phyloP scores from a whole-genome alignment of 2,888 invertebrate species.

The Disparrhopalites patrizii region DNA sequence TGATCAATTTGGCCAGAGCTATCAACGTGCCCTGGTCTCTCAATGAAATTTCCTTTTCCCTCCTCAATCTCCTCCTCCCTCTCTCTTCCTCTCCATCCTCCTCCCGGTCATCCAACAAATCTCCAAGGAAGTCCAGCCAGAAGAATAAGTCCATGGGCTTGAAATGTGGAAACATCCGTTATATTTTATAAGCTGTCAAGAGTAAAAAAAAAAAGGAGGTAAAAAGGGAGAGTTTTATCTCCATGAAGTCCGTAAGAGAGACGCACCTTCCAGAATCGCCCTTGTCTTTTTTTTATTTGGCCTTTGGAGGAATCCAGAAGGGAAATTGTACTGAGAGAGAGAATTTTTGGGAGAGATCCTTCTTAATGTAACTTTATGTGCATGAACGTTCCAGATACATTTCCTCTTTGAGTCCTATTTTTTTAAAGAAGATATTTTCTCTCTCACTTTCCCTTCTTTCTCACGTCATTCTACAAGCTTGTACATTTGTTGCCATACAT shows the following conservation, averaged over 20 bases:
- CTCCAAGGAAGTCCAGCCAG: neutral
- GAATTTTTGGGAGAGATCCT: no score
- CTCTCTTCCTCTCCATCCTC: neutral
- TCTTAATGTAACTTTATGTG: no score
- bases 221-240: no score
- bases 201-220: no score
- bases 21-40: conserved; percentile 21
- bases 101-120: neutral
- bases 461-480: conserved; percentile 10
- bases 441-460: neutral
- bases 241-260: no score
- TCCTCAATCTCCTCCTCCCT: neutral
- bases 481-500: conserved; percentile 13
- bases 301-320: no score
- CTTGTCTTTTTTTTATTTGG: neutral
- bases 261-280: no score
- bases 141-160: neutral
- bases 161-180: conserved; percentile 3
- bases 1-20: conserved; percentile 16
- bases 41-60: conserved; percentile 4
- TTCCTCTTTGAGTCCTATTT: no score
- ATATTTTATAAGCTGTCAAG: conserved; percentile 4
- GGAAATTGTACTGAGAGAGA: no score
- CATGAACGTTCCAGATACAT: no score
- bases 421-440: no score